Conservation (phyloP, 1,140 invertebrate species). For the Planococcus citri region DNA sequence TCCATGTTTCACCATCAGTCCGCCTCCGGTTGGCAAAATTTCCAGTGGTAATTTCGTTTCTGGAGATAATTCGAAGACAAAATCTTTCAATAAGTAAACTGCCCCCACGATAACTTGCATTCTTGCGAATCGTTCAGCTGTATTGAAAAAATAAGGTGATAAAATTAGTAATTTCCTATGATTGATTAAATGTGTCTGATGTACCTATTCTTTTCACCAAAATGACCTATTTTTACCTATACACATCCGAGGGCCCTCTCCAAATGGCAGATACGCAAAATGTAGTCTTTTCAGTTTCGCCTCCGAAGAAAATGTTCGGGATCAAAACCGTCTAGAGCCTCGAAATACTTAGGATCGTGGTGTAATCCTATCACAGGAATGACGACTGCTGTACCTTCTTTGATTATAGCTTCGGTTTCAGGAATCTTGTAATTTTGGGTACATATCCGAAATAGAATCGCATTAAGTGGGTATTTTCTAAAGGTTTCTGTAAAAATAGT, state of each 20-base stretch:
- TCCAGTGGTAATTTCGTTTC: not conserved
- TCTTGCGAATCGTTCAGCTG: not conserved
- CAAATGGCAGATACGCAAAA: conserved; percentile 48
- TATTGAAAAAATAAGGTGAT: too few relatives aligned
- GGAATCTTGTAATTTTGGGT: conserved; percentile 39
- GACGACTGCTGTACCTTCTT: conserved; percentile 45
- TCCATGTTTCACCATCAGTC: not conserved
- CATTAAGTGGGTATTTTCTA: conserved; percentile 32
- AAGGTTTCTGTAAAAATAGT: conserved; percentile 19
- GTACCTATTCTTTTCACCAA: too few relatives aligned
- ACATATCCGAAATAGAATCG: conserved; percentile 34
- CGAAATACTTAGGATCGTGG: conserved; percentile 39
- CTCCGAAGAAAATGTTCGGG: conserved; percentile 37
- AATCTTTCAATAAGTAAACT: not conserved
- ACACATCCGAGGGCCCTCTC: conserved; percentile 39
- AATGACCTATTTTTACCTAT: conserved; percentile 35
- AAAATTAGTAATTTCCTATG: too few relatives aligned
- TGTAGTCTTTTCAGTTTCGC: conserved; percentile 33
- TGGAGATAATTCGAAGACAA: not conserved
- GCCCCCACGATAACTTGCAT: not conserved
- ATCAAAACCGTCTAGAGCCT: conserved; percentile 42
- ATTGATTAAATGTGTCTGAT: too few relatives aligned
- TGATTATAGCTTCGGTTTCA: conserved; percentile 42
- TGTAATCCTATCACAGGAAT: conserved; percentile 50
- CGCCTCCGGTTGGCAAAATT: not conserved